A percentile compares a stretch with the other conserved stretches of the same genome.
These are phyloP conservation scores for Campoletis sonorensis DNA, from an alignment of 1,140 invertebrate species.

Conservation along the genomic window DNA sequence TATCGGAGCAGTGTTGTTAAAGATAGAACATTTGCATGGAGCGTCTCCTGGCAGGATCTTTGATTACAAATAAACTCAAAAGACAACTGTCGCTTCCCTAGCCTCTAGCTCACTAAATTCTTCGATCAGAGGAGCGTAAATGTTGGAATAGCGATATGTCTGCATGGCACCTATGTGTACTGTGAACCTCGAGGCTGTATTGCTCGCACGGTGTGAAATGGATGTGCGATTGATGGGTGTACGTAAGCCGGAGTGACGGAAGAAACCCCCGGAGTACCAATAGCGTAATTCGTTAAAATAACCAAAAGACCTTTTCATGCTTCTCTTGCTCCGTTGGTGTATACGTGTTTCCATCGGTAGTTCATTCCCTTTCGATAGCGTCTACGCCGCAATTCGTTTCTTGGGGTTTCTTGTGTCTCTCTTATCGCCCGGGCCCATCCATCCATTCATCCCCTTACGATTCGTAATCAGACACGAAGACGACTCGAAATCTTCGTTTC, in stretches of 20 bases:
- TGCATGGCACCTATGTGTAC: neutral
- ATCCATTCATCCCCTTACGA: conserved; percentile 38
- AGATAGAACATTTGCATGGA: conserved; percentile 28
- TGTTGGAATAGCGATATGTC: neutral
- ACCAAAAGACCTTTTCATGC: conserved; percentile 14
- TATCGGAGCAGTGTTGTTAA: neutral
- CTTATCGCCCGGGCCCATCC: conserved; percentile 5
- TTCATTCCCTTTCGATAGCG: conserved; percentile 22
- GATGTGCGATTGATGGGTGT: neutral
- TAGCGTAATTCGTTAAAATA: conserved; percentile 20
- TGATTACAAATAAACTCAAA: conserved; percentile 63
- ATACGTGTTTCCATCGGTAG: neutral
- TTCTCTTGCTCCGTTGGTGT: neutral
- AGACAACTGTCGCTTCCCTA: conserved; percentile 47
- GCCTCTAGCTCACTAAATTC: neutral
- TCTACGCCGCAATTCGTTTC: conserved; percentile 1
- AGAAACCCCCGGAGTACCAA: neutral
- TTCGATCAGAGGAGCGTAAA: neutral
- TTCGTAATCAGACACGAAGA: conserved; percentile 48
- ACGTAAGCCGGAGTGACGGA: neutral
- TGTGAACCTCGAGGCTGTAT: neutral
- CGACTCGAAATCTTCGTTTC: conserved; percentile 18
- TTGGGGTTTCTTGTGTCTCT: neutral
- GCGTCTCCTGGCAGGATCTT: conserved; percentile 46
- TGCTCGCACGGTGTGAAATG: neutral